Evolutionary conservation across 2,113 vertebrate genomes (phyloP), one percentile per base, ranked within the genome.

Genomic region (Meleagris gallopavo): DNA sequence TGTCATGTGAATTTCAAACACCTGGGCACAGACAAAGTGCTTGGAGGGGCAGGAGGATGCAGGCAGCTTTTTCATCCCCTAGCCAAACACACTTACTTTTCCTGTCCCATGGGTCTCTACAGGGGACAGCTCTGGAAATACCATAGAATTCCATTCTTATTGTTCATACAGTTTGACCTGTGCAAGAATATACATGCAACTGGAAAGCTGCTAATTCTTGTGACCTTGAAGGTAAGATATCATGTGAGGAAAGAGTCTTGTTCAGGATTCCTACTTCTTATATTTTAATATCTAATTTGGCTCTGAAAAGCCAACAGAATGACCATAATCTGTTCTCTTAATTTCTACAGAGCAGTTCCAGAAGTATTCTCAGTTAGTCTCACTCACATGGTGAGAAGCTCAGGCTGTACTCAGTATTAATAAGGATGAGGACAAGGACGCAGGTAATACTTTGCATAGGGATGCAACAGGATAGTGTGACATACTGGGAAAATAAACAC

Each of bases 41-140:
- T 77, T 3, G 0, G 40, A 62, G 36, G 10, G 50, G 46, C 16
- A n/a, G 8, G 9, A 64, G 62, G 20, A 27, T 7, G 79, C 4
- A 0, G 5, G 20, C 5, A 72, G 41, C 10, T 1, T 43, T 86
- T 88, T 85, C 25, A 65, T 81, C 5, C 13, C 30, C 10, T 18
- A 50, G 0, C 1, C 3, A 1, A 5, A 2, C 41, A 54, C 4
- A 3, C 2, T 76, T 18, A 24, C 8, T 45, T 50, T 85, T 57
- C 57, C 36, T 52, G 0, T 66, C 32, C 22, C 27, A 32, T 19
- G 36, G 8, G 15, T 11, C 55, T 92, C 76, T 45, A 61, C 15
- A 45, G 3, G 10, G 3, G 10, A n/a, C 2, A 90, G 32, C 21
- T 54, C 19, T n/a, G n/a, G 11, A 36, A 20, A 29, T 17, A 4